A percentile compares a stretch with the other conserved stretches of the same genome.
Evolutionary conservation across 2,888 invertebrate genomes (phyloP).

Genomic region (Erebia aethiops): DNA sequence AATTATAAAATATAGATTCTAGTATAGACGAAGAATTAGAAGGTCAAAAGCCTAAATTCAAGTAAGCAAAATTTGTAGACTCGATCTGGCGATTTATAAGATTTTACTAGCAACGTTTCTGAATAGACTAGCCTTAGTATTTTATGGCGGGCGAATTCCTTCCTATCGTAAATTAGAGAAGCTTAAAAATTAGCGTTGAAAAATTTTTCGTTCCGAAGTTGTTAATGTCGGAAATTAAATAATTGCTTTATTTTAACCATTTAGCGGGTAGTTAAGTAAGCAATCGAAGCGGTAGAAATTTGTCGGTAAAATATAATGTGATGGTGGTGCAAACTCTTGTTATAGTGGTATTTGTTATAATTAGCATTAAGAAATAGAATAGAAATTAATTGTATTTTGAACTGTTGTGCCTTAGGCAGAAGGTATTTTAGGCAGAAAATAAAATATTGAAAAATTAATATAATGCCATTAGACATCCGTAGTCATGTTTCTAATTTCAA

Average conservation of each 20-base stretch:
- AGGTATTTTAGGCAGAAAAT: conserved; percentile 44
- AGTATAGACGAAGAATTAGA: conserved; percentile 72
- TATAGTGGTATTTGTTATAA: conserved; percentile 61
- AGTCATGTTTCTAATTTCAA: conserved; percentile 40
- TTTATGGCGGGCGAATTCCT: conserved; percentile 67
- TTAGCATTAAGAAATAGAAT: conserved; percentile 70
- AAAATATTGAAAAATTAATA: conserved; percentile 32
- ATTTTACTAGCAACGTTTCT: conserved; percentile 63
- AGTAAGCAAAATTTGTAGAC: conserved; percentile 67
- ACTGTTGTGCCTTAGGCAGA: conserved; percentile 68
- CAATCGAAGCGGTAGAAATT: conserved; percentile 40
- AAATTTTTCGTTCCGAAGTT: conserved; percentile 41
- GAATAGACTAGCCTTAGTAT: conserved; percentile 65
- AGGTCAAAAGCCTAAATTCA: conserved; percentile 49
- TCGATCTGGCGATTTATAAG: conserved; percentile 62
- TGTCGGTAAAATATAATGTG: conserved; percentile 57
- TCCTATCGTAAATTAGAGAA: conserved; percentile 65
- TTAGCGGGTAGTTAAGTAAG: conserved; percentile 43
- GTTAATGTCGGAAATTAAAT: conserved; percentile 48
- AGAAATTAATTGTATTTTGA: conserved; percentile 54
- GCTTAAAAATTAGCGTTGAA: conserved; percentile 58
- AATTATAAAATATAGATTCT: conserved; percentile 57
- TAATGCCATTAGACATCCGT: conserved; percentile 39
- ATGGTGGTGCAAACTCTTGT: conserved; percentile 81
- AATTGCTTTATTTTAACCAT: conserved; percentile 43